A percentile compares a stretch with the other conserved stretches of the same genome.
Evolutionary conservation across 2,797 vertebrate genomes (phyloP).

Genomic region (Amphiprion clarkii): DNA sequence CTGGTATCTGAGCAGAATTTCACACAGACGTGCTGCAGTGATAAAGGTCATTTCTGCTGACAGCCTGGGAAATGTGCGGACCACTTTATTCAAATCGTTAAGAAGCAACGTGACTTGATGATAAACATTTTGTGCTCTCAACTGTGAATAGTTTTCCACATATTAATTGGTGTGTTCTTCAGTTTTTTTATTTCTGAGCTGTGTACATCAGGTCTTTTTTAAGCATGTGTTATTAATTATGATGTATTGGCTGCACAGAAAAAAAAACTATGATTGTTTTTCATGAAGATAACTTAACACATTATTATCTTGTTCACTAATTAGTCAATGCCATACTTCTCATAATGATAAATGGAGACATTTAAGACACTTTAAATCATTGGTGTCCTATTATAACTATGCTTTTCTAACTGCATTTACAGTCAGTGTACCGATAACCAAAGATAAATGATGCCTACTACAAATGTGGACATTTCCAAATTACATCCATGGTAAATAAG

Average conservation of each 20-base stretch:
- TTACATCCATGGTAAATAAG: neutral
- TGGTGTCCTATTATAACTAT: neutral
- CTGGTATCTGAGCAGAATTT: conserved; percentile 46
- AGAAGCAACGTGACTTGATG: neutral
- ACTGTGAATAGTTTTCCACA: neutral
- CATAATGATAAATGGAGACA: conserved; percentile 24
- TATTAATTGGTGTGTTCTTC: neutral
- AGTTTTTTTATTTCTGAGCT: neutral
- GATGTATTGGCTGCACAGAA: conserved; percentile 16
- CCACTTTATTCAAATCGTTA: conserved; percentile 10
- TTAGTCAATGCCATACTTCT: neutral
- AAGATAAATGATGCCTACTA: conserved; percentile 11
- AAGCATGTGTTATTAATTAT: conserved; percentile 12
- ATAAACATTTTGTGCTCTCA: neutral
- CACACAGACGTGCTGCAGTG: conserved; percentile 18
- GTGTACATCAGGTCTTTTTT: neutral
- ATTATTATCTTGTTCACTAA: neutral
- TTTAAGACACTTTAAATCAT: conserved; percentile 6
- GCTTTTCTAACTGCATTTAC: neutral
- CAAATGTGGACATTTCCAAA: conserved; percentile 4
- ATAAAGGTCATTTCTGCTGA: conserved; percentile 21
- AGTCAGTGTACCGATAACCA: conserved; percentile 15
- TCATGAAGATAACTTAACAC: too few relatives aligned
- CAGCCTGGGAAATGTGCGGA: conserved; percentile 14
- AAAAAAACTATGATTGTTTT: too few relatives aligned